Evolutionary conservation across 37 sponge, comb jelly and placozoan genomes (phyloP), one percentile per base, ranked within the genome.

Genomic region (Aplysina aerophoba): DNA sequence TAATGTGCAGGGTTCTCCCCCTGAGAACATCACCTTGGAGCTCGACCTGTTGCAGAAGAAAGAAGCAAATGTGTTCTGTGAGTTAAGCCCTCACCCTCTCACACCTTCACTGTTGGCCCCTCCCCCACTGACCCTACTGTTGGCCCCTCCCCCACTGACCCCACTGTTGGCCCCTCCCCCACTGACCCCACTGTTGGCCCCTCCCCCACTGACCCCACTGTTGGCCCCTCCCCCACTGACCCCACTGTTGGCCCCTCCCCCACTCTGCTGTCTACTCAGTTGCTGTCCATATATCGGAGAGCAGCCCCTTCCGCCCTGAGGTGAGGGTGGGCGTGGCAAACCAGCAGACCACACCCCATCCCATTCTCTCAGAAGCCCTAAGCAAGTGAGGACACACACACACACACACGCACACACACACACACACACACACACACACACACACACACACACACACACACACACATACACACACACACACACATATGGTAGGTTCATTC

Each of bases 1-100:
- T 38, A 83, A 83, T 66, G 66, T 83, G 0, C 41, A 44, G 66
- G 67, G 66, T 34, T 34, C 62, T 41, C 83, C 83, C 68, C 83
- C 83, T 39, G 83, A 60, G 44, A 28, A 27, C 21, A 83, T 83
- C 31, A n/a, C 62, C 11, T n/a, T 83, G n/a, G 65, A 35, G 40
- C 17, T 83, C 41, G 83, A 65, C n/a, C 35, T 66, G 15, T 5
- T 65, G 55, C 39, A 83, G 37, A 38, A 14, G 19, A 83, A 83
- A 27, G 65, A 36, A 38, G 44, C 62, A 40, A 83, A 38, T 66
- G 41, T 83, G 1, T 44, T 35, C 27, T 39, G 83, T 75, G 25
- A 40, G 78, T 75, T 39, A 24, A 8, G 6, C 3, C 50, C 50
- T 44, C 50, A 3, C 50, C 50, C 50, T 44, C 50, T n/a, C n/a